These are phyloP conservation scores for Strigamia crassipes DNA, from an alignment of 2,888 invertebrate genomes.

Conservation along the genomic window DNA sequence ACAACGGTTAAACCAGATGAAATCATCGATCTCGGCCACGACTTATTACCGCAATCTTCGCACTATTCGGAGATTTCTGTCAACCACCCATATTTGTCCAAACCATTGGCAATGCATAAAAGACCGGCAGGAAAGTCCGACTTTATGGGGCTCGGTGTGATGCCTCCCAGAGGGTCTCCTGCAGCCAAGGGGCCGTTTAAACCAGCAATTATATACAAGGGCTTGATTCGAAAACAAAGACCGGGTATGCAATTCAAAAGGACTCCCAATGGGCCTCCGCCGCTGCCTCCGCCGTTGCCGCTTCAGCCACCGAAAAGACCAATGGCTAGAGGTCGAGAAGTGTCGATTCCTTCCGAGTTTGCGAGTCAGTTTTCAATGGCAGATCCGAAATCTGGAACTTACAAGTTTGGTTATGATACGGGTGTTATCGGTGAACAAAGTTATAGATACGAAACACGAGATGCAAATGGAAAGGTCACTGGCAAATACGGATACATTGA, in stretches of 20 bases:
- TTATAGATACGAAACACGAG: conserved; percentile 67
- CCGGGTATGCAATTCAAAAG: background rate
- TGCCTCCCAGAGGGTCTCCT: conserved; percentile 14
- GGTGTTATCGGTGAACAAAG: conserved; percentile 48
- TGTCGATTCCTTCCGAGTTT: conserved; percentile 48
- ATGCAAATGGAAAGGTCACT: conserved; percentile 76
- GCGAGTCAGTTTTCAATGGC: conserved; percentile 47
- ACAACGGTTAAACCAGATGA: background rate
- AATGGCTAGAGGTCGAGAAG: conserved; percentile 45
- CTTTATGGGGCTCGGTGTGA: background rate
- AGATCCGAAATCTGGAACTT: conserved; percentile 49
- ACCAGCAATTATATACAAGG: conserved; percentile 17
- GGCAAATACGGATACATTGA: conserved; percentile 80
- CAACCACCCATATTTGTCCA: background rate
- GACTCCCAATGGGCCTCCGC: background rate
- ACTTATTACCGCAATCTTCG: conserved; percentile 4
- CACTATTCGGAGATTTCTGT: background rate
- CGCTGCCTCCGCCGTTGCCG: background rate
- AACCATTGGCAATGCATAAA: background rate
- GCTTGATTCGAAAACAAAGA: background rate
- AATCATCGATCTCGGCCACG: background rate
- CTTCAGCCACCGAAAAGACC: background rate
- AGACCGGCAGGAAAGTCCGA: conserved; percentile 15
- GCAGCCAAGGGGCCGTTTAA: conserved; percentile 18
- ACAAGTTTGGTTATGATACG: conserved; percentile 50